A percentile compares a stretch with the other conserved stretches of the same genome.
These are phyloP conservation scores for Engraulis encrasicolus DNA, from an alignment of 2,113 vertebrate species.

Conservation along the genomic window DNA sequence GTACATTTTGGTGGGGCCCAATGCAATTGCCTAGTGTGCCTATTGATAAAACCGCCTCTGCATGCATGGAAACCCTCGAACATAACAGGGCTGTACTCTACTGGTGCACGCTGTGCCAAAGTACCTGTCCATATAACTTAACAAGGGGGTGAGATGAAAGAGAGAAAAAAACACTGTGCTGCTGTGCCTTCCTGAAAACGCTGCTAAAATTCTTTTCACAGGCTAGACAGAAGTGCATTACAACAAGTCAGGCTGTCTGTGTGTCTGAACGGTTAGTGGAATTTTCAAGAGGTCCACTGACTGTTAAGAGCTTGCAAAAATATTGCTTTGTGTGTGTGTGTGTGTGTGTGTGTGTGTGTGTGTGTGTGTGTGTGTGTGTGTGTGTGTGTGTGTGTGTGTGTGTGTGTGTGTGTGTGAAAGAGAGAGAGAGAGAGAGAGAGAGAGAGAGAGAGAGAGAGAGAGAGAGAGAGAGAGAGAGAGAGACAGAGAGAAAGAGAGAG, in stretches of 20 bases:
- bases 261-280: background rate
- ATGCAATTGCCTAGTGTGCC: too few relatives aligned
- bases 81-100: background rate
- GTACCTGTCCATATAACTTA: background rate
- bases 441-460: too few relatives aligned
- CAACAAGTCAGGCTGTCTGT: background rate
- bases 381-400: too few relatives aligned
- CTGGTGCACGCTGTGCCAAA: background rate
- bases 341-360: too few relatives aligned
- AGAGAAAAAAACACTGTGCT: too few relatives aligned
- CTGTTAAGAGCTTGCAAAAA: background rate
- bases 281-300: background rate
- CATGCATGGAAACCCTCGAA: background rate
- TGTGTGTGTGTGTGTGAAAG: too few relatives aligned
- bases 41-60: too few relatives aligned
- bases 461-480: too few relatives aligned
- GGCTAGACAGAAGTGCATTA: background rate
- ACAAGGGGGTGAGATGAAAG: background rate
- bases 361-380: too few relatives aligned
- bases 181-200: background rate
- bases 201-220: background rate
- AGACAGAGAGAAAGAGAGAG: too few relatives aligned
- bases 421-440: too few relatives aligned
- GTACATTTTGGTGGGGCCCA: too few relatives aligned
- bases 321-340: conserved; percentile 7